These are phyloP conservation scores for Abrostola tripartita DNA, from an alignment of 2,888 invertebrate species.

Conservation along the genomic window DNA sequence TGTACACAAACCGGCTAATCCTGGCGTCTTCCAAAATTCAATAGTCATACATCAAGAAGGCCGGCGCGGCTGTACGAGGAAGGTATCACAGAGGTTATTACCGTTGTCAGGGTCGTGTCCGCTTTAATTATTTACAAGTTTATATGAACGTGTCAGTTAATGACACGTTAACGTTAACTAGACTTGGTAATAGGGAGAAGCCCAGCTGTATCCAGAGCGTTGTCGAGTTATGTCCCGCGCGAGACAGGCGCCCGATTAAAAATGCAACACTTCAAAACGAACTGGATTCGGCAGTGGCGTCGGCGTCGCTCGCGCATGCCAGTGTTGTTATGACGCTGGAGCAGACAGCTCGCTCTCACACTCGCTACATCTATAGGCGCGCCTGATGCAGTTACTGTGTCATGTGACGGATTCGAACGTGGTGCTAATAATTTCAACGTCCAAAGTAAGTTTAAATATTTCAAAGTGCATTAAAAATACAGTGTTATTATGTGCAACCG, in stretches of 20 bases:
- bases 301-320: conserved; percentile 86
- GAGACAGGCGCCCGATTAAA: conserved; percentile 86
- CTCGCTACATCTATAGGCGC: conserved; percentile 22
- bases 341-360: conserved; percentile 67
- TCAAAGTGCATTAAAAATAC: conserved; percentile 38
- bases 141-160: conserved; percentile 85
- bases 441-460: conserved; percentile 29
- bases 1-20: conserved; percentile 38
- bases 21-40: conserved; percentile 44
- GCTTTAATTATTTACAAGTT: conserved; percentile 81
- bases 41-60: conserved; percentile 47
- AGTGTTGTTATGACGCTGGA: conserved; percentile 76
- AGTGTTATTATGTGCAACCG: conserved; percentile 32
- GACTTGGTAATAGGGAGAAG: conserved; percentile 84
- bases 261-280: conserved; percentile 86
- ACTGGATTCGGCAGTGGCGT: conserved; percentile 79
- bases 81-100: conserved; percentile 60
- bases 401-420: conserved; percentile 11
- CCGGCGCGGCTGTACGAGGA: conserved; percentile 30
- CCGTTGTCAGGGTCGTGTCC: conserved; percentile 75
- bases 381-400: conserved; percentile 29
- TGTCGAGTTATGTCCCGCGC: conserved; percentile 87
- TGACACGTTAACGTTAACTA: conserved; percentile 86
- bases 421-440: conserved; percentile 12
- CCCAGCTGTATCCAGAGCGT: conserved; percentile 83